Base-by-base conservation (phyloP, 2,888 invertebrate species). In the Tiliacea aurago region DNA sequence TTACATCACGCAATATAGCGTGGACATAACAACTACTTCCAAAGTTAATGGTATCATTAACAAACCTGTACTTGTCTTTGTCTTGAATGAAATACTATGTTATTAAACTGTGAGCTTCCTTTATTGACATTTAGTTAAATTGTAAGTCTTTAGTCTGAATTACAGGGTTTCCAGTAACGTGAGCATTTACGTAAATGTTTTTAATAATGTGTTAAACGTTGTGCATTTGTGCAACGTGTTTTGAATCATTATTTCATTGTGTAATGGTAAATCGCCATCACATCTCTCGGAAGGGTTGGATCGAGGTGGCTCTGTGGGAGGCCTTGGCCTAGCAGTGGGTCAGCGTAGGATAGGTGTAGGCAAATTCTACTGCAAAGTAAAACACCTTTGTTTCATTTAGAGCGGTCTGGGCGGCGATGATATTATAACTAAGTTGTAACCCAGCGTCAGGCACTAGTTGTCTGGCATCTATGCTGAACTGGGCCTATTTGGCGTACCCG, bases 181-280 rank as follows among this genome's bases (percentile, higher is more conserved):
- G 18, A 43, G 65, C 9, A 66, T 76, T 70, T 58, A 23, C 28
- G 33, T 78, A 64, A 81, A 69, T 45, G 59, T 41, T 81, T 65
- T 49, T 49, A 49, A 75, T 75, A 64, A 56, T 53, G 10, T 41
- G 53, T 41, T 74, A 13, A 51, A 28, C 49, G 49, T 33, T 53
- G 43, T 76, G 76, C 20, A 41, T 58, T 78, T 28, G 41, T 70
- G 47, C 45, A 33, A 37, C 18, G 15, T 28, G 6, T 23, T 51
- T 59, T 55, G 11, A 37, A n/a, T 58, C 37, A 51, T 78, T 71
- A 78, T 47, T 58, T 55, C 10, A 47, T 23, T 59, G 13, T n/a
- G 49, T 70, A 28, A 49, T 70, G 7, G 2, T 20, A 20, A 9
- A 63, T 47, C 4, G 28, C 2, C 28, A 28, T 28, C 37, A 6